Conservation (phyloP, 30 jellyfish, hydroid and myxozoan genomes). For the Clytia hemisphaerica region DNA sequence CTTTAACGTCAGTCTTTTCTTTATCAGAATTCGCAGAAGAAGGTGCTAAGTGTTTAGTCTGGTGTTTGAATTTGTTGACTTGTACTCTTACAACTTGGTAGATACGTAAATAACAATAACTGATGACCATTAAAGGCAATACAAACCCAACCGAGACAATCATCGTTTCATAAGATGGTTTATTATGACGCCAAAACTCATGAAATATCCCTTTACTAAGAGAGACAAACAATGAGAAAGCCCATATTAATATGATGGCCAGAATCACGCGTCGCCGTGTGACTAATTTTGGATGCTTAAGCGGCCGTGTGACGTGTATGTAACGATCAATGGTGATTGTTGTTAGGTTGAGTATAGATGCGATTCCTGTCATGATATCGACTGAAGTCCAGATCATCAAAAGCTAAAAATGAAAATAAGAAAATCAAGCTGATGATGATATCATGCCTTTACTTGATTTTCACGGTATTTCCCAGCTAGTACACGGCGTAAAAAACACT, state of each 20-base stretch:
- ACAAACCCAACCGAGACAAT: conserved; percentile 46
- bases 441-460: no score
- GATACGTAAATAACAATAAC: conserved; percentile 30
- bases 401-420: no score
- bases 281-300: conserved; percentile 22
- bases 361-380: conserved; percentile 58
- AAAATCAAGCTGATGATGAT: no score
- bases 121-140: conserved; percentile 39
- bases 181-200: conserved; percentile 40
- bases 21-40: background rate
- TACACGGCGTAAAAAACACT: no score
- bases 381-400: no score
- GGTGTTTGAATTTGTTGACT: background rate
- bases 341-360: conserved; percentile 65
- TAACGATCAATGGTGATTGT: conserved; percentile 58
- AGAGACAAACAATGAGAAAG: conserved; percentile 32
- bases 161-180: conserved; percentile 42
- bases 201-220: conserved; percentile 20
- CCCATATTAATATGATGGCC: conserved; percentile 32
- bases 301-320: conserved; percentile 36
- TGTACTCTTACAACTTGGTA: conserved; percentile 43
- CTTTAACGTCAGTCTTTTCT: conserved; percentile 41
- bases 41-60: background rate
- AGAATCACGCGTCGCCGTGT: conserved; percentile 34
- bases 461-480: no score